Base-by-base conservation (phyloP, 2,113 vertebrate species). In the Actenoides lindsayi region DNA sequence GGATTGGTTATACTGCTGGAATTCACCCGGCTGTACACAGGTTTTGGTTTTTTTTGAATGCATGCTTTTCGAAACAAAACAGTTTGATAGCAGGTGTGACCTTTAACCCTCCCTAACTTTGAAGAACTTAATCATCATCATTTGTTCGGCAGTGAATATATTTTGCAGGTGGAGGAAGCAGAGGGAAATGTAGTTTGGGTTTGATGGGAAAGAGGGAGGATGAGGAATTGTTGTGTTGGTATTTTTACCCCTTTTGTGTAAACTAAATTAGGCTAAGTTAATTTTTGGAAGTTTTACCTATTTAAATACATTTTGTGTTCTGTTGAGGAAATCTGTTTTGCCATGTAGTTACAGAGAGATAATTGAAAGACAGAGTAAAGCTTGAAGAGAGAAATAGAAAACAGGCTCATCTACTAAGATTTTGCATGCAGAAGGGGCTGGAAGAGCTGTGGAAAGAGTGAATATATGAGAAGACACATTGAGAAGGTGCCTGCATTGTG, bases 41-140 rank as follows among this genome's bases (percentile, higher is more conserved):
- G 92, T 97, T 97, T 97, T 97, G n/a, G n/a, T 97, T 41, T 41
- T 41, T 97, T 97, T 97, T 96, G 96, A 83, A 77, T 76, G 82
- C 78, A 54, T 91, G 92, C 86, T 98, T 98, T 98, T 98, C 48
- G 84, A 98, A 97, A 85, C 94, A 96, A 93, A 96, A 95, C 97
- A 97, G 97, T 98, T 97, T 93, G 95, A 98, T 98, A 97, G 98
- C 98, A 99, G 98, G 96, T 98, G 97, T 98, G 98, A 98, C 98
- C 98, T 98, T 97, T 97, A 98, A 98, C 97, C 97, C 94, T 94
- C n/a, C 81, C 68, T 79, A 89, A 84, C 89, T 96, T 95, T 97
- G 96, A 96, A 96, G 95, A 94, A 91, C 84, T 95, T 97, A 33
- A 94, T 93, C 82, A 91, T 96, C 78, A 69, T 96, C 78, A 71